A percentile compares a stretch with the other conserved stretches of the same genome.
Conservation (phyloP, 2,113 vertebrate genomes). For the Cnemophilus loriae region DNA sequence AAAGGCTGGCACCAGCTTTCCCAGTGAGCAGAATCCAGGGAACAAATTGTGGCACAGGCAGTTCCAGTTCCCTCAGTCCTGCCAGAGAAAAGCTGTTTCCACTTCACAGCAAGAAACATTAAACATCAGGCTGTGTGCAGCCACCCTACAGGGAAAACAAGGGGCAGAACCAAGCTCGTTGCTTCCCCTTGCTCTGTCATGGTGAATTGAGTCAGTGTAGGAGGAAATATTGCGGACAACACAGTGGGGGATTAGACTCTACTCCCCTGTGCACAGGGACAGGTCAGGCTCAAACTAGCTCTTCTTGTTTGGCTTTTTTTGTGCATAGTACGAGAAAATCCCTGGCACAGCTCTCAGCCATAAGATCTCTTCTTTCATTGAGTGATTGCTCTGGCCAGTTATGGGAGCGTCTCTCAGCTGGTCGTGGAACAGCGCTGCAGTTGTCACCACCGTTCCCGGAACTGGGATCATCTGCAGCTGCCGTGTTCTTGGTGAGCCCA, state of each 20-base stretch:
- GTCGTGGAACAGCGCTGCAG: not conserved
- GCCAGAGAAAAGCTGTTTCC: not conserved
- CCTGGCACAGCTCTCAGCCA: not conserved
- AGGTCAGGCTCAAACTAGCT: not conserved
- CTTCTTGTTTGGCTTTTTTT: not conserved
- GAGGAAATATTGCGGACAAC: not conserved
- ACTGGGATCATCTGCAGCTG: not conserved
- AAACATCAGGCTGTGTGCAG: not conserved
- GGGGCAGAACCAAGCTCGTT: not conserved
- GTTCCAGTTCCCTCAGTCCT: not conserved
- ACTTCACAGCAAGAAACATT: not conserved
- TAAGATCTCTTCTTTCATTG: not conserved
- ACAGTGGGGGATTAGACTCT: not conserved
- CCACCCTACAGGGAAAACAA: not conserved
- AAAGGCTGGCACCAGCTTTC: not conserved
- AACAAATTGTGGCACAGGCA: not conserved
- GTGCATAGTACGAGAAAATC: not conserved
- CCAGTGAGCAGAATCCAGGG: not conserved
- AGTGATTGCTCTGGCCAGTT: not conserved
- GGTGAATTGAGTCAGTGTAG: not conserved
- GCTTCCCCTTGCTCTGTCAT: not conserved
- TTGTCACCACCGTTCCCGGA: not conserved
- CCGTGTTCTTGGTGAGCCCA: not conserved
- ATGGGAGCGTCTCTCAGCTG: not conserved
- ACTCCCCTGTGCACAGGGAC: not conserved